A percentile compares a stretch with the other conserved stretches of the same genome.
Conservation (phyloP, 2,113 vertebrate species). For the Periophthalmus modestus region DNA sequence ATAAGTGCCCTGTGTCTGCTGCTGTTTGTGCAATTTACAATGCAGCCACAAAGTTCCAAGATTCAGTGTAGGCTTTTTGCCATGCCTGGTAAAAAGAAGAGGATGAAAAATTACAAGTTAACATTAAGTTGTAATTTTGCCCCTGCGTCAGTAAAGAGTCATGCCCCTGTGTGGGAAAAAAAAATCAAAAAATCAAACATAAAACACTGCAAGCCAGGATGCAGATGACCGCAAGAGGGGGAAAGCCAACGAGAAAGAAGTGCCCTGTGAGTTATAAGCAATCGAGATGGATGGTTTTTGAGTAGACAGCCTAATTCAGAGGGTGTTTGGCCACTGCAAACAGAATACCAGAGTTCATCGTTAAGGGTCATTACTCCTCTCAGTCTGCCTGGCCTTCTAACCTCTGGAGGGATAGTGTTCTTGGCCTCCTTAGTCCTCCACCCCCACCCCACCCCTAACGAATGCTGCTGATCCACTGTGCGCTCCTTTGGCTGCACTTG, state of each 20-base stretch:
- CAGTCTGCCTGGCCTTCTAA: slow-evolving; percentile 10
- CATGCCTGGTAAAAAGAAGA: background rate
- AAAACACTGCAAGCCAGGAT: background rate
- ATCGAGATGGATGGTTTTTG: background rate
- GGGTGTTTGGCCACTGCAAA: slow-evolving; percentile 39
- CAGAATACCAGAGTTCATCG: slow-evolving; percentile 38
- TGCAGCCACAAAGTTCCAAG: slow-evolving; percentile 3
- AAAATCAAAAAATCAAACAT: background rate
- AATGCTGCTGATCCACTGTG: background rate
- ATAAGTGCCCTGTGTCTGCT: slow-evolving; percentile 23
- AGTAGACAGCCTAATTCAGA: slow-evolving; percentile 19
- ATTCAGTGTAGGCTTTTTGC: background rate
- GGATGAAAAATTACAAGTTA: no score
- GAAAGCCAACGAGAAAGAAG: background rate
- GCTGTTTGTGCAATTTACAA: slow-evolving; percentile 35
- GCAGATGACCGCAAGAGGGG: background rate
- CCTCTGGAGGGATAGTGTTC: slow-evolving; percentile 25
- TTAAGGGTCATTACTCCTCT: slow-evolving; percentile 17
- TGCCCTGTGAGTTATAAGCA: background rate
- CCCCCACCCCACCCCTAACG: background rate
- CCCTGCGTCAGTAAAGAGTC: no score
- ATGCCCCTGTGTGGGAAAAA: background rate
- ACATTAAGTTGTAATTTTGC: no score
- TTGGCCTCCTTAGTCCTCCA: background rate
- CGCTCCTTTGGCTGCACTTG: background rate